Percentiles rank a stretch among this genome's conserved stretches.
Conservation (phyloP, 2,888 invertebrate genomes). For the Hemithea aestivaria region DNA sequence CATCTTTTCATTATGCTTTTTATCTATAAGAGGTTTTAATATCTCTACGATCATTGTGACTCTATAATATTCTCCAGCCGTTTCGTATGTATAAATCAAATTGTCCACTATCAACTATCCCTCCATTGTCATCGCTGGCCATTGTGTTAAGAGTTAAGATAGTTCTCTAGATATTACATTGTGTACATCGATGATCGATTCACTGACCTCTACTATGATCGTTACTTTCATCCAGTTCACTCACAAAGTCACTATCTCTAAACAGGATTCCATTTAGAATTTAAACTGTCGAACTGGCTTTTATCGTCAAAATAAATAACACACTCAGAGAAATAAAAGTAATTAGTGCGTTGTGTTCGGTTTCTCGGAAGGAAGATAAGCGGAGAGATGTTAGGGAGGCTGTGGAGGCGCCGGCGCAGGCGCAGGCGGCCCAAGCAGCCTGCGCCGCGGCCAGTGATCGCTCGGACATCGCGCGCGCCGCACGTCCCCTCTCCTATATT, state of each 20-base stretch:
- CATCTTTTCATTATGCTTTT: no score
- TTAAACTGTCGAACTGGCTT: conserved; percentile 16
- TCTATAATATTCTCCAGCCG: no score
- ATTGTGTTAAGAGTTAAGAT: conserved; percentile 27
- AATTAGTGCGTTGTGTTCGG: conserved; percentile 46
- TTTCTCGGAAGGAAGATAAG: conserved; percentile 52
- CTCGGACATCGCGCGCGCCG: conserved; percentile 58
- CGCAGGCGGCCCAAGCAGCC: conserved; percentile 8
- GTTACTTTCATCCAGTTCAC: conserved; percentile 15
- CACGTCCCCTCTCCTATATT: conserved; percentile 36
- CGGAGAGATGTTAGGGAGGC: conserved; percentile 39
- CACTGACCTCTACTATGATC: conserved; percentile 13
- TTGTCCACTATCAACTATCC: conserved; percentile 28
- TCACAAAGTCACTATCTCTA: not conserved
- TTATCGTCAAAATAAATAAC: conserved; percentile 47
- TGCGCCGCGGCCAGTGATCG: conserved; percentile 48
- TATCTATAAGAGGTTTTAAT: no score
- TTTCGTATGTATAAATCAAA: conserved; percentile 3
- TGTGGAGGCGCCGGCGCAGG: conserved; percentile 13
- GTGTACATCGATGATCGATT: conserved; percentile 9
- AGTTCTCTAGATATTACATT: conserved; percentile 18
- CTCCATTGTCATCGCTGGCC: conserved; percentile 21
- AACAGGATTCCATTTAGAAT: conserved; percentile 3
- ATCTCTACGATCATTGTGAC: no score
- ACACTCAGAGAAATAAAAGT: conserved; percentile 51